Conservation (phyloP, 2,113 vertebrate genomes). For the Onychorhynchus coronatus region DNA sequence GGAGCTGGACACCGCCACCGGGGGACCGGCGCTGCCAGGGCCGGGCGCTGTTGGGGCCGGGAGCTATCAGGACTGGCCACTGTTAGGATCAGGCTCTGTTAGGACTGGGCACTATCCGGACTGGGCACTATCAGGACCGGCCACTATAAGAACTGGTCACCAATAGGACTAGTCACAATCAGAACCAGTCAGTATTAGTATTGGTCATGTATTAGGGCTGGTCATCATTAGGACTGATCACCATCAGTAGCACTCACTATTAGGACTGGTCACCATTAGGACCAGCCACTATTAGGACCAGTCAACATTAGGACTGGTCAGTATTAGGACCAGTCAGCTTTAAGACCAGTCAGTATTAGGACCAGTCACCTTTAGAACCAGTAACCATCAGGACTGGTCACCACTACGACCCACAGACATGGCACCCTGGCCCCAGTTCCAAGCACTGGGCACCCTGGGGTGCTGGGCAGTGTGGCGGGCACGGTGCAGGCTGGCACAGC, state of each 20-base stretch:
- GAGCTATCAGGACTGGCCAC: rapidly evolving
- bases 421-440: rapidly evolving
- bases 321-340: rapidly evolving
- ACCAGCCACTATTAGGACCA: rapidly evolving
- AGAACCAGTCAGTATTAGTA: rapidly evolving
- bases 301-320: rapidly evolving
- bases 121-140: not conserved
- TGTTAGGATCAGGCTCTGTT: rapidly evolving
- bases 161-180: rapidly evolving
- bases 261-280: rapidly evolving
- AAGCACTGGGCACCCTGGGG: rapidly evolving
- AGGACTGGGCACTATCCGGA: not conserved
- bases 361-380: not conserved
- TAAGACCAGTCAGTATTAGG: rapidly evolving
- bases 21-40: too few relatives aligned
- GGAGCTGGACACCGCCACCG: not conserved
- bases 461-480: rapidly evolving
- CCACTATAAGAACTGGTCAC: rapidly evolving
- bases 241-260: rapidly evolving
- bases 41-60: too few relatives aligned
- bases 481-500: not conserved
- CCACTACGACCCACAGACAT: too few relatives aligned
- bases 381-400: not conserved
- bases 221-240: rapidly evolving
- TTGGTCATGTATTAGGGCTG: rapidly evolving